Evolutionary conservation across 2,113 vertebrate genomes (phyloP), one percentile per base, ranked within the genome.

Genomic region (Bolborhynchus lineola): DNA sequence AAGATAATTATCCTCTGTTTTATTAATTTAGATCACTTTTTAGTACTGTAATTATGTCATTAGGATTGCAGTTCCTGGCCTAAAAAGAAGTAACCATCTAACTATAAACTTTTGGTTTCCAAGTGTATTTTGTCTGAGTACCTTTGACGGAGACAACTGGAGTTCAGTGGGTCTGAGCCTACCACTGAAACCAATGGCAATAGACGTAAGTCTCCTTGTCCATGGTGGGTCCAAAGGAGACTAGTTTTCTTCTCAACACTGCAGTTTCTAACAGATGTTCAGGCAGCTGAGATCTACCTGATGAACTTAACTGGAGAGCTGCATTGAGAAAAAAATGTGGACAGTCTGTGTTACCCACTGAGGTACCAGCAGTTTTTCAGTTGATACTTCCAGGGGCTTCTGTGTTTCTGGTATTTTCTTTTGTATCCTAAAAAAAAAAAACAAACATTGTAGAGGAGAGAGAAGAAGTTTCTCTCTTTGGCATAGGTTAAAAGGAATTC

Each of bases 1-100:
- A 86, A 92, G 91, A 92, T 95, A 94, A 96, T 91, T 96, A 93
- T 72, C 57, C 86, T 79, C 90, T 90, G 52, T 52, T 96, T 96
- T 94, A 83, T 72, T 94, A 79, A 84, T 86, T 92, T 9, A 92
- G 92, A 72, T 91, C 92, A 64, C 83, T 93, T 94, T 91, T 96
- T 91, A 96, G 44, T 19, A 47, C 74, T 94, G 63, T 62, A 96
- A 96, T 84, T 52, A 72, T 92, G 81, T 85, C 91, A 91, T 82
- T 92, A 85, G 49, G 33, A 85, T 50, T 74, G 19, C 46, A 91
- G 7, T 83, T 90, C 71, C 74, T 87, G 88, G 67, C 74, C 93
- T 67, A 76, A 90, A 57, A 88, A 93, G 86, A 81, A 93, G 68
- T 52, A 96, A 77, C 55, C 29, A 53, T 41, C 70, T 94, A 92